phyloP scores from a whole-genome alignment of 2,888 invertebrate genomes.

The Eurytoma californica region DNA sequence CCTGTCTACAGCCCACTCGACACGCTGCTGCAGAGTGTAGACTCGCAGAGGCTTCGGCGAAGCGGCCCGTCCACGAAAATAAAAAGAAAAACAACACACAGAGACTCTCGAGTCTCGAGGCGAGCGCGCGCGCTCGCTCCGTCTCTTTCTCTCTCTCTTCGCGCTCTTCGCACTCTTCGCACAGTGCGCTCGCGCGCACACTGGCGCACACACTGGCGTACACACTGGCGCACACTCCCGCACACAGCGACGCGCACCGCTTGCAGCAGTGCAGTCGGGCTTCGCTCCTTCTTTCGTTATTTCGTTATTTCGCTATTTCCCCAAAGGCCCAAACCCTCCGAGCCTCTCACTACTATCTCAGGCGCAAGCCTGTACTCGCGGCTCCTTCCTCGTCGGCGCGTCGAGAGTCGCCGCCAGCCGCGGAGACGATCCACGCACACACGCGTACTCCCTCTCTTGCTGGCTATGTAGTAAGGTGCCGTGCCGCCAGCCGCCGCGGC shows the following conservation, averaged over 20 bases:
- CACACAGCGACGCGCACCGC: constrained; percentile 1
- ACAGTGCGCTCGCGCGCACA: background rate
- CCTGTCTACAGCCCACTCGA: background rate
- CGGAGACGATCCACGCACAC: constrained; percentile 9
- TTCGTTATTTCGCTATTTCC: too few species aligned
- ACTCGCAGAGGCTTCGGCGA: constrained; percentile 33
- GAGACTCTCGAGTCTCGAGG: constrained; percentile 16
- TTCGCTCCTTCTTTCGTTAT: background rate
- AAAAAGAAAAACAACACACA: constrained; percentile 52
- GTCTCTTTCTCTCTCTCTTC: constrained; percentile 45
- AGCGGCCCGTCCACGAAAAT: constrained; percentile 50
- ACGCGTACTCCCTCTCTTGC: constrained; percentile 14
- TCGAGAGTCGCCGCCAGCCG: constrained; percentile 1
- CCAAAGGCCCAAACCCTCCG: too few species aligned
- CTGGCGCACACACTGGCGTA: background rate
- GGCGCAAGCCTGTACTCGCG: constrained; percentile 4
- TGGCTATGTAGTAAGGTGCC: constrained; percentile 44
- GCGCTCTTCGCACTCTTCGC: constrained; percentile 23
- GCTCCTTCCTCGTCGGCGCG: constrained; percentile 15
- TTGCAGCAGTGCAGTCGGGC: background rate
- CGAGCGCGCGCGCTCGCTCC: constrained; percentile 22
- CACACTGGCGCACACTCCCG: constrained; percentile 7
- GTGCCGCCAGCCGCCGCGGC: constrained; percentile 40
- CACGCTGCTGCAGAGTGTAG: too few species aligned
- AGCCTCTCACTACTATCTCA: background rate